Base-by-base conservation (phyloP, 1,140 invertebrate species). In the Oryctes rhinoceros region DNA sequence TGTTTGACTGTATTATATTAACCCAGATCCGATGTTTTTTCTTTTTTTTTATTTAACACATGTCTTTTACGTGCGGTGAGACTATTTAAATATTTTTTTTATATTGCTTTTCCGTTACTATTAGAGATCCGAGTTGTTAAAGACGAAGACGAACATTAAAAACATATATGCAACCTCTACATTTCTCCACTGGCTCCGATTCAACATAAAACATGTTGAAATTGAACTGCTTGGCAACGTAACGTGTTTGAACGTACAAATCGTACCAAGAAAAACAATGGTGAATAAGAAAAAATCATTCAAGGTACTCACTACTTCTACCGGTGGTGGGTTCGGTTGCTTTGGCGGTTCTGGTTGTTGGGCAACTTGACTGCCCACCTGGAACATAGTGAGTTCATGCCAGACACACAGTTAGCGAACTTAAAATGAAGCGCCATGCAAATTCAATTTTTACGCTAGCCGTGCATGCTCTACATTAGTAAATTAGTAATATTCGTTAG, bases 361-460 rank as follows among this genome's bases (percentile, higher is more conserved):
- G 84, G 88, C 87, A 81, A 89, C 86, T 81, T 90, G 89, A 81
- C 88, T 89, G 82, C 88, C 88, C 79, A 89, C 87, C 89, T 90
- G 87, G 75, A 88, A 88, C 84, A 87, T 67, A 78, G 77, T 76
- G 74, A 76, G 44, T 78, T 67, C 80, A 81, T 81, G 77, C 80
- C 67, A 80, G 39, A 71, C 80, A 80, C 53, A 80, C 80, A 76
- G 79, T 80, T 80, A 80, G 79, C 79, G 49, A 76, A 44, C 65
- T 71, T 71, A 71, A 71, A 47, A n/a, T 24, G 44, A 76, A 76
- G 75, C 75, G 47, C 65, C 75, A n/a, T 76, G 75, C 75, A 76
- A 76, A 20, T 15, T 44, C 75, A 76, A n/a, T 20, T 44, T 47
- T 76, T 3, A 76, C 5, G 75, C 75, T 47, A 76, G 65, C 65